Base-by-base conservation (phyloP, 2,797 vertebrate species). In the Amphiprion clarkii region DNA sequence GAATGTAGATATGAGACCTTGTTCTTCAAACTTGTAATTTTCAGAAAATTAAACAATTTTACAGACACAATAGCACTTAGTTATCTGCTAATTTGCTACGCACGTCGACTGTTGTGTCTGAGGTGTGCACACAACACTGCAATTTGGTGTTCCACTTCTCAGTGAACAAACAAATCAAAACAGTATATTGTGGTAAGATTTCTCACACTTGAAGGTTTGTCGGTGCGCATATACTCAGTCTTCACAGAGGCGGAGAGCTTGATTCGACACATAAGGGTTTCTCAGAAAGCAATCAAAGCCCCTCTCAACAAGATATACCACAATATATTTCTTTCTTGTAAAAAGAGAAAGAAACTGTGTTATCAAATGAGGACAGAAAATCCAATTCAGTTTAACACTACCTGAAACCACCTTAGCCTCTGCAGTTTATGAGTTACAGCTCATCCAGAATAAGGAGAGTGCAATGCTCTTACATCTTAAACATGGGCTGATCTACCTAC, bases 371-470 rank as follows among this genome's bases (percentile, higher is more conserved):
- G 23, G 29, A 29, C 64, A 71, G 64, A 60, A 84, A 88, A 88
- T 82, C 21, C 71, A 87, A 79, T 88, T 90, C 36, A 82, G 76
- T 71, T 78, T 68, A 88, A 87, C 81, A 71, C 79, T 14, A 66
- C 58, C 59, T 82, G 65, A 62, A 70, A 79, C 40, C 59, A 57
- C 46, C 63, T 81, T 74, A 65, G 39, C 56, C 21, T 65, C 66
- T 57, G 39, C 63, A 67, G 74, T 60, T 82, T 72, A 66, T 61
- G 52, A 85, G 74, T 82, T 66, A 57, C 52, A 58, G 71, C 67
- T 77, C 55, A 82, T 61, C 40, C 36, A 16, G 42, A 36, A 65
- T 68, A 60, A 31, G 52, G 55, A 42, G 48, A 59, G 59, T 55
- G 53, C 36, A 79, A 42, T 21, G 33, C 29, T 60, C 27, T 57